Conservation (phyloP, 2,113 vertebrate species). For the Picathartes gymnocephalus region DNA sequence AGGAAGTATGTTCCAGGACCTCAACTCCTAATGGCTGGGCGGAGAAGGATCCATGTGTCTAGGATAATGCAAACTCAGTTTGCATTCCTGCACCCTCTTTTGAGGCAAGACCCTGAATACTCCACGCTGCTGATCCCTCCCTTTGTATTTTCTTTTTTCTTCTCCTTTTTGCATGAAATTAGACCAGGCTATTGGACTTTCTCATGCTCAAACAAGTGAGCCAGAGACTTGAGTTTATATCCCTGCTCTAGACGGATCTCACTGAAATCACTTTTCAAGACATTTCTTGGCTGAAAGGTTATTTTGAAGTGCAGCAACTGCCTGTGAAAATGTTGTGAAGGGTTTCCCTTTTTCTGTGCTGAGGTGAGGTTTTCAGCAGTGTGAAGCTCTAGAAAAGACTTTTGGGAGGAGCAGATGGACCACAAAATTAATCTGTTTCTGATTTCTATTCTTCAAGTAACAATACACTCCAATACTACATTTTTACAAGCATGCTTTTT, state of each 20-base stretch:
- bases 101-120: neutral
- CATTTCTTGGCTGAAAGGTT: neutral
- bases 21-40: neutral
- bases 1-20: neutral
- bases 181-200: neutral
- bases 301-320: neutral
- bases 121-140: accelerated
- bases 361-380: neutral
- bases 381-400: neutral
- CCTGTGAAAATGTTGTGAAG: neutral
- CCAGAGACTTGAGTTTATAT: neutral
- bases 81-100: neutral
- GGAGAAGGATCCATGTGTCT: neutral
- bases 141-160: neutral
- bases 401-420: neutral
- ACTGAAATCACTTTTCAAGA: neutral
- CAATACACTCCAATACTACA: neutral
- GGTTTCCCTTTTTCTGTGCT: neutral
- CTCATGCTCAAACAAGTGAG: neutral
- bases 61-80: neutral
- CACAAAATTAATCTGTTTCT: neutral
- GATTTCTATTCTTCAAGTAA: neutral
- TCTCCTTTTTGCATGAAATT: neutral
- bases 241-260: neutral
- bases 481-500: neutral